Base-by-base conservation (phyloP, 2,797 vertebrate genomes). In the Hipposideros larvatus region DNA sequence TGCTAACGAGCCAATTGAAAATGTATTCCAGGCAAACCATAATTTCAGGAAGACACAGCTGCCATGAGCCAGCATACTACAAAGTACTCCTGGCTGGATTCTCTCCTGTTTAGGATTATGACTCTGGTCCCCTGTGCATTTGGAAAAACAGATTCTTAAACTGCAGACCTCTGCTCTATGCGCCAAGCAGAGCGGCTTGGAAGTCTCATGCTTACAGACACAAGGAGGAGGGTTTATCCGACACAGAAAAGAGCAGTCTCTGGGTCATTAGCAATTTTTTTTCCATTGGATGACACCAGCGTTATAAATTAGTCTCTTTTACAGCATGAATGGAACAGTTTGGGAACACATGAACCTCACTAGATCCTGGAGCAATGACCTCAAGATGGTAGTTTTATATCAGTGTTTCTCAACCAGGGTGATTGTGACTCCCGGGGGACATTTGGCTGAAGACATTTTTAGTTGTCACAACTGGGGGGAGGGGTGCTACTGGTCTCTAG, bases 131-230 rank as follows among this genome's bases (percentile, higher is more conserved):
- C 92, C 61, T 86, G 94, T 43, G 95, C 73, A 66, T 94, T 94
- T 92, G 80, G 53, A 91, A 93, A 97, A 94, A 90, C 96, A 95
- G 74, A 84, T 83, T 70, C 95, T 92, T 87, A 51, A 90, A 93
- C 79, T 97, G 71, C 96, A 97, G 95, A 87, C 90, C 79, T 94
- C 92, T 63, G 87, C 68, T 82, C 71, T 28, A 11, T 41, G 86
- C 88, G 85, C 89, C 86, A 91, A 82, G 86, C 91, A 65, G 83
- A 77, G 87, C 73, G 83, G 93, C 90, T 93, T 83, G 48, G 37
- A 87, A 65, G 86, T 57, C 87, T 92, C 63, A 34, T 34, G 31
- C 89, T 82, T 86, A 37, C 66, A 88, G 92, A 92, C 73, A 95
- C n/a, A 57, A 86, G 83, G n/a, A 74, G 85, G 68, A 66, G 14